Percentiles rank a stretch among this genome's conserved stretches.
phyloP scores from a whole-genome alignment of 2,888 invertebrate genomes.

The Thereva unica region DNA sequence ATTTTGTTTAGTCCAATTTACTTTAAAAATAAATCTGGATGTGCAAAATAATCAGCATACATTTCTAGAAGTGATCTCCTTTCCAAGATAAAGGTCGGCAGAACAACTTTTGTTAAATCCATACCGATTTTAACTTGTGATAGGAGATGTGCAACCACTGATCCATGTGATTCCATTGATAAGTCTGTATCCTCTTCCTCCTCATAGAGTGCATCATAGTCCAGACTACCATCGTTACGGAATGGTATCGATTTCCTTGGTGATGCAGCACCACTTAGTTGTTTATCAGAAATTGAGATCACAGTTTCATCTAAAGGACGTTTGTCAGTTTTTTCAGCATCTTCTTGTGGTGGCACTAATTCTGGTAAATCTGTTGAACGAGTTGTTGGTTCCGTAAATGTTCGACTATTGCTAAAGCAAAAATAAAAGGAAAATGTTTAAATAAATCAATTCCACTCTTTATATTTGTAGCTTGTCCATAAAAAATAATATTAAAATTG shows the following conservation, averaged over 20 bases:
- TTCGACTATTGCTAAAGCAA: slow-evolving; percentile 38
- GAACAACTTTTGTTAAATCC: slow-evolving; percentile 96
- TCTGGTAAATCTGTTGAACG: slow-evolving; percentile 17
- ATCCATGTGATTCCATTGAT: slow-evolving; percentile 95
- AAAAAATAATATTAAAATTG: not conserved
- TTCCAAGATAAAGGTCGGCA: slow-evolving; percentile 98
- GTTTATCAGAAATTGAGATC: slow-evolving; percentile 43
- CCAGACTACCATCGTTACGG: slow-evolving; percentile 72
- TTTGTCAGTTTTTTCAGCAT: slow-evolving; percentile 20
- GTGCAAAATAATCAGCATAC: slow-evolving; percentile 99
- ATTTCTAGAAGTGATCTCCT: slow-evolving; percentile 96
- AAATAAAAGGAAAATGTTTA: slow-evolving; percentile 16
- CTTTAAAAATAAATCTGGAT: slow-evolving; percentile 95
- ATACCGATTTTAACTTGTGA: slow-evolving; percentile 99
- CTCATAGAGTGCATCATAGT: slow-evolving; percentile 89
- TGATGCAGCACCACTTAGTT: slow-evolving; percentile 38
- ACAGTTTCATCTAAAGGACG: slow-evolving; percentile 44
- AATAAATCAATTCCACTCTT: not conserved
- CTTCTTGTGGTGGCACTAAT: slow-evolving; percentile 8
- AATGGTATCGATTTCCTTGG: slow-evolving; percentile 52
- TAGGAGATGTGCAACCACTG: slow-evolving; percentile 93
- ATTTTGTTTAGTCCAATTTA: slow-evolving; percentile 55
- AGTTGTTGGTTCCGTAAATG: slow-evolving; percentile 35
- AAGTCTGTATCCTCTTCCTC: slow-evolving; percentile 87
- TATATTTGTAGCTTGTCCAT: not conserved